Evolutionary conservation across 2,797 vertebrate species (phyloP).

Genomic region (Silurus aristotelis): DNA sequence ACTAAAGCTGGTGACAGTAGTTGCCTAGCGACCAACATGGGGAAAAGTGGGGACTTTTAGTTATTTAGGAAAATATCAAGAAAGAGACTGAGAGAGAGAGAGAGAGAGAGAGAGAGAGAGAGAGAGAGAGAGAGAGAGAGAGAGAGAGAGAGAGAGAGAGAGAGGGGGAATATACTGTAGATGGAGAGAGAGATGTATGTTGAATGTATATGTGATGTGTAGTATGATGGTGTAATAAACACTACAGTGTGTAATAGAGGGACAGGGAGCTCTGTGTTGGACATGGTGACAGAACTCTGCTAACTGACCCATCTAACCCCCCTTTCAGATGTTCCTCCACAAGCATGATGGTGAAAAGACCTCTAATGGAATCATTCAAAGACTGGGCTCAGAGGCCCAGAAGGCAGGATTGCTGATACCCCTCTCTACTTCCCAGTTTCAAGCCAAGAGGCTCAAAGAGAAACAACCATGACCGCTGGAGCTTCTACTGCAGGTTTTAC

Average conservation of each 20-base stretch:
- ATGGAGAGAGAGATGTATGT: no score
- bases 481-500: neutral
- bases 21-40: conserved; percentile 75
- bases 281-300: neutral
- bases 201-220: no score
- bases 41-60: conserved; percentile 63
- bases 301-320: neutral
- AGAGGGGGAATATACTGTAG: no score
- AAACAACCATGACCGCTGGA: neutral
- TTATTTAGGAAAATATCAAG: conserved; percentile 40
- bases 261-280: no score
- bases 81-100: neutral
- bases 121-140: neutral
- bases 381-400: neutral
- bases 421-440: neutral
- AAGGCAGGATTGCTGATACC: neutral
- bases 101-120: neutral
- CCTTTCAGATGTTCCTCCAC: neutral
- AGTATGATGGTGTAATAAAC: no score
- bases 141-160: neutral
- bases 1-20: conserved; percentile 63
- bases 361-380: neutral
- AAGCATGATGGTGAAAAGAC: neutral
- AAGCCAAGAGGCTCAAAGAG: neutral
- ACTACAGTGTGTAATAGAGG: neutral